Conservation (phyloP, 2,888 invertebrate genomes). For the Spatulosminthurus flaviceps region DNA sequence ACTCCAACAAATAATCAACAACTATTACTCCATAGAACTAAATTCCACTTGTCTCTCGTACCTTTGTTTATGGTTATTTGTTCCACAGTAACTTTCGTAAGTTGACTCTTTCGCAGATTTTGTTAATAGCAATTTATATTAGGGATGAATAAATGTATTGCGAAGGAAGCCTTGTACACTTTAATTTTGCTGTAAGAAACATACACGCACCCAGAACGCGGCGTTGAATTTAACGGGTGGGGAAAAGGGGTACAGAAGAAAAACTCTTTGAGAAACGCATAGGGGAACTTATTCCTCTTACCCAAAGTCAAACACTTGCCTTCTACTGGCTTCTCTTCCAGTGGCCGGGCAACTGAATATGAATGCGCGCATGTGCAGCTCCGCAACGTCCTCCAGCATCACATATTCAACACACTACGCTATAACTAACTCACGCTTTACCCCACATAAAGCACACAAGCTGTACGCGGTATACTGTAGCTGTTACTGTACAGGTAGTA, state of each 20-base stretch:
- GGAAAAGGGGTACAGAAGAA: constrained; percentile 34
- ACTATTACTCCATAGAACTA: too few species aligned
- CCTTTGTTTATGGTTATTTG: neutral
- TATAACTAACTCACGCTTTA: too few species aligned
- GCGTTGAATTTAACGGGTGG: constrained; percentile 47
- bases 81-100: neutral
- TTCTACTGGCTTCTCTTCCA: constrained; percentile 27
- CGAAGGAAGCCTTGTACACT: neutral
- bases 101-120: neutral
- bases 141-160: neutral
- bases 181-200: neutral
- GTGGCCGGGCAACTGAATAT: constrained; percentile 34
- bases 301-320: neutral
- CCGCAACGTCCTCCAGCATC: neutral
- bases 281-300: neutral
- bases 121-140: constrained; percentile 1
- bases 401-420: too few species aligned
- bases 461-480: too few species aligned
- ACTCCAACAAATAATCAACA: too few species aligned
- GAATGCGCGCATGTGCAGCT: constrained; percentile 33
- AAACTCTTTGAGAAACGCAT: constrained; percentile 23
- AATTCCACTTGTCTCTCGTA: too few species aligned
- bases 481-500: too few species aligned
- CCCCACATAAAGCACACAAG: too few species aligned
- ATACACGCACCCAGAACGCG: constrained; percentile 34